Conservation (phyloP, 2,888 invertebrate genomes). For the Galerucella calmariensis region DNA sequence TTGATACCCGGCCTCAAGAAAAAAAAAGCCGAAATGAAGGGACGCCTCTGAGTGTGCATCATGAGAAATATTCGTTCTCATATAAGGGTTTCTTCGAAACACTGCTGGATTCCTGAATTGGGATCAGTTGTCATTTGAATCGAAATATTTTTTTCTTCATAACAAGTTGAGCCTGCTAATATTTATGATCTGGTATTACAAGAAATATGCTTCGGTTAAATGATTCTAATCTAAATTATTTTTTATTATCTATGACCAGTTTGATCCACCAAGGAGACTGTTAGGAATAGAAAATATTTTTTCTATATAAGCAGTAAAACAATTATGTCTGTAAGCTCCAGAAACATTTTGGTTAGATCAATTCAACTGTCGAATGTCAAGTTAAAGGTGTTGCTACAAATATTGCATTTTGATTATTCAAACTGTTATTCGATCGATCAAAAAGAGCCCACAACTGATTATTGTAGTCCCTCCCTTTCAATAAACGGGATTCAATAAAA, state of each 20-base stretch:
- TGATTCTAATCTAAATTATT: conserved; percentile 34
- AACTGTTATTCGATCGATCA: conserved; percentile 9
- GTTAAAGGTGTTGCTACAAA: not conserved
- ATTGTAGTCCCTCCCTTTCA: conserved; percentile 1
- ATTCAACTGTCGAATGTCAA: no score
- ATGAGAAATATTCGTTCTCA: conserved; percentile 29
- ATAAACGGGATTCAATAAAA: conserved; percentile 1
- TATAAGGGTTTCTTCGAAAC: conserved; percentile 28
- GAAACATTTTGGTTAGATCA: no score
- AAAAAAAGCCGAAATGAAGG: not conserved
- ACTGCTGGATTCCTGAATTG: conserved; percentile 28
- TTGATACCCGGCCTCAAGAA: no score
- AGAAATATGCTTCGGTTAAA: conserved; percentile 21
- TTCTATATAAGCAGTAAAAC: not conserved
- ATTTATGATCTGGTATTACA: conserved; percentile 18
- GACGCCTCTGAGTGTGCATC: not conserved
- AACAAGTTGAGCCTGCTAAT: conserved; percentile 6
- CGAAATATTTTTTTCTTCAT: conserved; percentile 32
- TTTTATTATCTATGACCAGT: conserved; percentile 25
- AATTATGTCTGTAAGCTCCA: not conserved
- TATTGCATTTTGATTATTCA: conserved; percentile 1
- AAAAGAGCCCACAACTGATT: not conserved
- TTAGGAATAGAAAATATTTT: not conserved
- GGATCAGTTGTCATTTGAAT: conserved; percentile 36
- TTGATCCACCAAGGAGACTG: not conserved